phyloP scores from a whole-genome alignment of 2,888 invertebrate species.

The Drosophila macrospina region DNA sequence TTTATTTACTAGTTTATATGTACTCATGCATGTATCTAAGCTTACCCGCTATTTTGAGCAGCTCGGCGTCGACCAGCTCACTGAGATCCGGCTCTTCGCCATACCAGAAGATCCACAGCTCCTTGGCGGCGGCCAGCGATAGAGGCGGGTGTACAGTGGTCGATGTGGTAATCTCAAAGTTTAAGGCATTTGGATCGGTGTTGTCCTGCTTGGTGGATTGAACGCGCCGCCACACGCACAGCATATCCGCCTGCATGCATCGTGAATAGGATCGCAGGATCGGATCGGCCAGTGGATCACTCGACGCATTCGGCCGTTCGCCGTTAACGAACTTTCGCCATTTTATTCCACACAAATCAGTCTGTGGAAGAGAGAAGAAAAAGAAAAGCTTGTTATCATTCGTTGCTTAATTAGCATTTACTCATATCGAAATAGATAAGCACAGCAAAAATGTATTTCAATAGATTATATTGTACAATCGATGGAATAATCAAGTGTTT shows the following conservation, averaged over 20 bases:
- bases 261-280: slow-evolving; percentile 95
- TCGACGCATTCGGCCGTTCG: slow-evolving; percentile 87
- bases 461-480: slow-evolving; percentile 34
- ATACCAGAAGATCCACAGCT: slow-evolving; percentile 99
- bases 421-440: slow-evolving; percentile 40
- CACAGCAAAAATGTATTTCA: slow-evolving; percentile 20
- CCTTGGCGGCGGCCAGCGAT: slow-evolving; percentile 95
- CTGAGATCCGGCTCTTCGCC: slow-evolving; percentile 97
- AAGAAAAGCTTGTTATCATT: slow-evolving; percentile 25
- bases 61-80: slow-evolving; percentile 93
- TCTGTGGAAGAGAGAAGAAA: slow-evolving; percentile 88
- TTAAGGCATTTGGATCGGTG: slow-evolving; percentile 86
- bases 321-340: slow-evolving; percentile 97
- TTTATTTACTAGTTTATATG: too few species aligned
- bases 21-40: background rate
- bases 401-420: slow-evolving; percentile 37
- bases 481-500: background rate
- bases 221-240: slow-evolving; percentile 99
- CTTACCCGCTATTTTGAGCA: slow-evolving; percentile 94
- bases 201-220: slow-evolving; percentile 87
- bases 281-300: slow-evolving; percentile 94
- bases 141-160: slow-evolving; percentile 89
- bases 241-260: slow-evolving; percentile 96
- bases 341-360: slow-evolving; percentile 99
- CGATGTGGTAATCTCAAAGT: slow-evolving; percentile 85